A percentile compares a stretch with the other conserved stretches of the same genome.
Evolutionary conservation across 2,113 vertebrate species (phyloP).

Genomic region (Oncorhynchus clarkii): DNA sequence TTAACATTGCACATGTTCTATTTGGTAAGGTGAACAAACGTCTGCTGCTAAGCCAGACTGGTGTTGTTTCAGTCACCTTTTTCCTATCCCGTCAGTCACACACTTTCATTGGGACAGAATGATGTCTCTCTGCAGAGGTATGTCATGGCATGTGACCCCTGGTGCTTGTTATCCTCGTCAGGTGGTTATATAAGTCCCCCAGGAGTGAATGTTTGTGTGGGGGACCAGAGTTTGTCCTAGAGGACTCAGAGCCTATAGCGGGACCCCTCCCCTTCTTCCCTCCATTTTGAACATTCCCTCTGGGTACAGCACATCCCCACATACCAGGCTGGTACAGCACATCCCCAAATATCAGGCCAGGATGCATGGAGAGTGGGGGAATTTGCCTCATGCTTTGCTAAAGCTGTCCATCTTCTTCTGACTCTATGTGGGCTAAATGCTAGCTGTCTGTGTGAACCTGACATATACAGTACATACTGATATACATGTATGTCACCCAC

Average conservation of each 20-base stretch:
- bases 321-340: conserved; percentile 2
- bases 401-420: neutral
- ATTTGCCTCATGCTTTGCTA: neutral
- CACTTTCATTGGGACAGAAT: no score
- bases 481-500: neutral
- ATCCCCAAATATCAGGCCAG: no score
- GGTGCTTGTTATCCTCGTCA: neutral
- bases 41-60: no score
- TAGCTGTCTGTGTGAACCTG: conserved; percentile 1
- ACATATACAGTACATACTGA: neutral
- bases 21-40: no score
- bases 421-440: neutral
- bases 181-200: no score
- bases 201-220: no score
- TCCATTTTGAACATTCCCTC: conserved; percentile 4
- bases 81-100: no score
- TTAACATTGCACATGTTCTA: no score
- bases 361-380: no score
- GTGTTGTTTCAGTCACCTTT: no score
- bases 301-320: conserved; percentile 3
- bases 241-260: no score
- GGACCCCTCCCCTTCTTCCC: neutral
- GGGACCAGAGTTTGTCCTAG: no score
- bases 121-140: neutral
- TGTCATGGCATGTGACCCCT: neutral